Evolutionary conservation across 2,113 vertebrate genomes (phyloP), one percentile per base, ranked within the genome.

Genomic region (Malurus melanocephalus): DNA sequence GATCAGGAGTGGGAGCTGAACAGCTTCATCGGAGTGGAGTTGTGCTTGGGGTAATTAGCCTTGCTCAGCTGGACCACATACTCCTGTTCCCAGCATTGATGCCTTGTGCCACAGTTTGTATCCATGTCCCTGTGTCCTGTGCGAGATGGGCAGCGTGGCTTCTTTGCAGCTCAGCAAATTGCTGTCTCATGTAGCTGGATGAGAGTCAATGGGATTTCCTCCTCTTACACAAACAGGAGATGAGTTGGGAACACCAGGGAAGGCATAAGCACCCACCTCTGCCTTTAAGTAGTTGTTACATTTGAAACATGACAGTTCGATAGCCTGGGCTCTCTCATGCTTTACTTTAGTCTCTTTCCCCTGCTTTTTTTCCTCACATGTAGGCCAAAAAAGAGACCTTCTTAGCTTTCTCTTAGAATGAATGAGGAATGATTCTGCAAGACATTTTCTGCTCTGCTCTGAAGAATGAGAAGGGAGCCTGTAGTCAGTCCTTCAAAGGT

Each of bases 91-190:
- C 60, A 74, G 69, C 16, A 7, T 4, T 52, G 20, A 74, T 55
- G 9, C 28, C 45, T 55, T 23, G 20, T 77, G 67, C 60, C 1
- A 0, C 13, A 20, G 14, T 43, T 43, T 0, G 1, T 16, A 28
- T 33, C 51, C 0, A 0, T 28, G 14, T 46, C 38, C 61, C 27
- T 23, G 26, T 51, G 24, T 49, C 64, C 45, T 26, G 15, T 3
- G 12, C 33, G 53, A 35, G 24, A 15, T 46, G 5, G 1, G 24
- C 22, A 5, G 0, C 6, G 11, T 19, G 53, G 9, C 42, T 77
- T 42, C 49, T 53, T 33, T 13, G 2, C 65, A 60, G 72, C 59
- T 42, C 65, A 10, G 0, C 1, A 45, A 22, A 33, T 23, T 33
- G 35, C 27, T 0, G 57, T 42, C 48, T 75, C 19, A 0, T 15